Conservation (phyloP, 1,140 invertebrate species). For the Drosophila orosa region DNA sequence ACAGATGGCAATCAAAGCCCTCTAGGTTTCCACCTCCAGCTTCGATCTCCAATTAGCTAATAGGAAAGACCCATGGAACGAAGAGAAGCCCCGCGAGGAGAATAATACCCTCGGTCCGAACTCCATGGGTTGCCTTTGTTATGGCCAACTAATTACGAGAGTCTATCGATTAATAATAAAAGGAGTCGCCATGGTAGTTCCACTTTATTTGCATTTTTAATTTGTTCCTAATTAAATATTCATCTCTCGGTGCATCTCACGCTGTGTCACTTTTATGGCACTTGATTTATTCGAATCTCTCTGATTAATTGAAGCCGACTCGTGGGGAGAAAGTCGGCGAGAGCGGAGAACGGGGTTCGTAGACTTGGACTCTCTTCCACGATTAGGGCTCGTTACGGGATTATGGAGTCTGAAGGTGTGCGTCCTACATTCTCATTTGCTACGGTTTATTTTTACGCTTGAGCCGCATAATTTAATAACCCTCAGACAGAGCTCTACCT, state of each 20-base stretch:
- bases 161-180: slow-evolving; percentile 80
- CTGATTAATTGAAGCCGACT: slow-evolving; percentile 82
- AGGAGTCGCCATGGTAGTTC: slow-evolving; percentile 69
- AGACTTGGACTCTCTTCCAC: slow-evolving; percentile 10
- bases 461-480: slow-evolving; percentile 80
- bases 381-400: slow-evolving; percentile 77
- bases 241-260: slow-evolving; percentile 75
- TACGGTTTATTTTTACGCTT: slow-evolving; percentile 82
- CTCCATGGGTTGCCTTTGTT: slow-evolving; percentile 55
- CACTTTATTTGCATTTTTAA: slow-evolving; percentile 82
- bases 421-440: slow-evolving; percentile 74
- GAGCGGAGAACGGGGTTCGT: slow-evolving; percentile 5
- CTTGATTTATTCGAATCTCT: slow-evolving; percentile 77
- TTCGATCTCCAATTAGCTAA: slow-evolving; percentile 69
- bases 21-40: background rate
- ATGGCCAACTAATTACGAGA: slow-evolving; percentile 71
- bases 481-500: slow-evolving; percentile 23
- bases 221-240: slow-evolving; percentile 82
- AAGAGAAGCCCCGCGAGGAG: slow-evolving; percentile 21
- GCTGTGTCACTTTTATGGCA: slow-evolving; percentile 79
- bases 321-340: slow-evolving; percentile 61
- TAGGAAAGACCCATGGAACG: slow-evolving; percentile 39
- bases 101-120: slow-evolving; percentile 17
- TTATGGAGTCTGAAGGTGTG: slow-evolving; percentile 24
- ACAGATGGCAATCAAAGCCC: slow-evolving; percentile 50